These are phyloP conservation scores for Eupeodes luniger DNA, from an alignment of 2,888 invertebrate genomes.

Conservation along the genomic window DNA sequence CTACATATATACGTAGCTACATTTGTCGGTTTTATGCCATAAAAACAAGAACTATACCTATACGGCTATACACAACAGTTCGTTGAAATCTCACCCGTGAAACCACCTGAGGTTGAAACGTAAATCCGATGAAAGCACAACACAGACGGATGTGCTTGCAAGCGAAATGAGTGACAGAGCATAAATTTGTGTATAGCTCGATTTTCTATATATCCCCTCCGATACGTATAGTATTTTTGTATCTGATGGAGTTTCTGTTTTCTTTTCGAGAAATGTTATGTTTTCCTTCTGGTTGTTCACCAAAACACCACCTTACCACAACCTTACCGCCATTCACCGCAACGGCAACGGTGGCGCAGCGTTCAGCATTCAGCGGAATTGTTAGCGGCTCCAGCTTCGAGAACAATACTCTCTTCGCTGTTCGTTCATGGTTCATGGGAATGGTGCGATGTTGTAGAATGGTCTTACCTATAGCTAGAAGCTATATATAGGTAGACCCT, in stretches of 20 bases:
- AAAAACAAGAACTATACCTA: background rate
- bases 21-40: background rate
- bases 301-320: slow-evolving; percentile 4
- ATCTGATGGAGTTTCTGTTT: slow-evolving; percentile 56
- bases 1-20: background rate
- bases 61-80: slow-evolving; percentile 1
- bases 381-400: slow-evolving; percentile 39
- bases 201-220: slow-evolving; percentile 52
- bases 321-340: slow-evolving; percentile 22
- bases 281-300: slow-evolving; percentile 54
- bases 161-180: slow-evolving; percentile 74
- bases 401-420: slow-evolving; percentile 65
- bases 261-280: slow-evolving; percentile 65
- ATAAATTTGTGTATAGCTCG: slow-evolving; percentile 66
- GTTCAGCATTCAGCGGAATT: slow-evolving; percentile 33
- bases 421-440: slow-evolving; percentile 51
- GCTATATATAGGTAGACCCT: slow-evolving; percentile 29
- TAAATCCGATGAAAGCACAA: slow-evolving; percentile 62
- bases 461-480: slow-evolving; percentile 31
- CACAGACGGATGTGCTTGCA: slow-evolving; percentile 70
- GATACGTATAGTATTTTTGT: slow-evolving; percentile 38
- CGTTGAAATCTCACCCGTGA: slow-evolving; percentile 74
- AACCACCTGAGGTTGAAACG: slow-evolving; percentile 76
- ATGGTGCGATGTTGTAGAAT: slow-evolving; percentile 32
- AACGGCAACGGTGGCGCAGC: background rate